phyloP scores from a whole-genome alignment of 53 echinoderm and acorn worm species.

The Holothuria leucospilota region DNA sequence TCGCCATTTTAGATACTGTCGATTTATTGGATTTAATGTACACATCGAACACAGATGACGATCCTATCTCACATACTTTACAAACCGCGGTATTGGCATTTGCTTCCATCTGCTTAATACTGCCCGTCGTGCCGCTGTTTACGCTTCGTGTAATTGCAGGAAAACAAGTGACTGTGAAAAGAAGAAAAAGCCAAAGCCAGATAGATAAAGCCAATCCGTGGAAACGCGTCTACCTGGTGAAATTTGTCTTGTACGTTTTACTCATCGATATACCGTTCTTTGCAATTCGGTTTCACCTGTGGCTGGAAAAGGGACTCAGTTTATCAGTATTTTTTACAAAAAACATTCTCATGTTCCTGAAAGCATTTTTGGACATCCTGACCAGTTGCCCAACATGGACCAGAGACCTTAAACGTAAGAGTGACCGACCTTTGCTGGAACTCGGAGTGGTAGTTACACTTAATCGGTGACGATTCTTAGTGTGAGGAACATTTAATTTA shows the following conservation, averaged over 20 bases:
- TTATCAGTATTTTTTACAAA: slow-evolving; percentile 88
- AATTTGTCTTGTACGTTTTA: slow-evolving; percentile 75
- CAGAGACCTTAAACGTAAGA: slow-evolving; percentile 45
- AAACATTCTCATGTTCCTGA: slow-evolving; percentile 86
- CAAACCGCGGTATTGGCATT: slow-evolving; percentile 76
- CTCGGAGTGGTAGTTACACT: slow-evolving; percentile 83
- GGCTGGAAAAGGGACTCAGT: slow-evolving; percentile 71
- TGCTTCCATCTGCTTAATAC: slow-evolving; percentile 81
- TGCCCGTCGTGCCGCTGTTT: slow-evolving; percentile 82
- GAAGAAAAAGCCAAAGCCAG: slow-evolving; percentile 53
- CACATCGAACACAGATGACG: slow-evolving; percentile 25
- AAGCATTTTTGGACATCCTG: slow-evolving; percentile 56
- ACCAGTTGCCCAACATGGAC: slow-evolving; percentile 56
- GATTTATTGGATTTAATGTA: slow-evolving; percentile 84
- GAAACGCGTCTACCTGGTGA: slow-evolving; percentile 76
- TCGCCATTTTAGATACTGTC: slow-evolving; percentile 84
- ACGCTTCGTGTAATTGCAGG: slow-evolving; percentile 73
- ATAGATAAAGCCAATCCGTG: slow-evolving; percentile 60
- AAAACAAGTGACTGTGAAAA: slow-evolving; percentile 56
- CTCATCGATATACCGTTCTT: slow-evolving; percentile 86
- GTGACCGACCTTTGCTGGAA: slow-evolving; percentile 71
- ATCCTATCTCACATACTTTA: slow-evolving; percentile 65
- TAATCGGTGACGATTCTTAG: slow-evolving; percentile 38
- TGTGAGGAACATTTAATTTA: neutral
- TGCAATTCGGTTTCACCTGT: slow-evolving; percentile 82